A percentile compares a stretch with the other conserved stretches of the same genome.
These are phyloP conservation scores for Pheosia tremula DNA, from an alignment of 2,888 invertebrate genomes.

Conservation along the genomic window DNA sequence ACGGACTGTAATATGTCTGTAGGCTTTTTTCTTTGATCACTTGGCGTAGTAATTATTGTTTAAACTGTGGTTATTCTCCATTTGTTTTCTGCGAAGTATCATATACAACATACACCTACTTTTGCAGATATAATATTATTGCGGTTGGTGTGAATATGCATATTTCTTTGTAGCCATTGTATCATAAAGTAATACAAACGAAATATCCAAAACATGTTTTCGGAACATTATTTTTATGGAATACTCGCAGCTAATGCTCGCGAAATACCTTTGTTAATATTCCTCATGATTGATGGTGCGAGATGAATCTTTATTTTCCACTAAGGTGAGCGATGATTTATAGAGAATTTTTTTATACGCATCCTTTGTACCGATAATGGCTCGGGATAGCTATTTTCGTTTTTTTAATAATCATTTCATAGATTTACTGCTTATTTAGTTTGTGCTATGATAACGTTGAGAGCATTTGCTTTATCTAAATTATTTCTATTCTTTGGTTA, in stretches of 20 bases:
- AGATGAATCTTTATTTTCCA: not conserved
- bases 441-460: not conserved
- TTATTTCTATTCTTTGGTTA: too few relatives aligned
- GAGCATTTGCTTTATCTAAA: not conserved
- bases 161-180: not conserved
- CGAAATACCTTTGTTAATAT: not conserved
- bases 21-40: too few relatives aligned
- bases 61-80: too few relatives aligned
- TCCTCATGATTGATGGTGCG: constrained; percentile 2
- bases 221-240: not conserved
- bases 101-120: not conserved
- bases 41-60: too few relatives aligned
- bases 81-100: not conserved
- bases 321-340: not conserved
- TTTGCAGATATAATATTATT: not conserved
- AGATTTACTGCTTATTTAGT: not conserved
- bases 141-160: not conserved
- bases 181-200: not conserved
- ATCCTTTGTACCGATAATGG: constrained; percentile 1
- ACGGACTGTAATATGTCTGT: too few relatives aligned
- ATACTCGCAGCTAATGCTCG: not conserved
- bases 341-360: constrained; percentile 1
- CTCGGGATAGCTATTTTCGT: not conserved
- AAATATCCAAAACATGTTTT: not conserved
- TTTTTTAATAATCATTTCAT: not conserved